These are phyloP conservation scores for Luperina testacea DNA, from an alignment of 2,888 invertebrate species.

Conservation along the genomic window DNA sequence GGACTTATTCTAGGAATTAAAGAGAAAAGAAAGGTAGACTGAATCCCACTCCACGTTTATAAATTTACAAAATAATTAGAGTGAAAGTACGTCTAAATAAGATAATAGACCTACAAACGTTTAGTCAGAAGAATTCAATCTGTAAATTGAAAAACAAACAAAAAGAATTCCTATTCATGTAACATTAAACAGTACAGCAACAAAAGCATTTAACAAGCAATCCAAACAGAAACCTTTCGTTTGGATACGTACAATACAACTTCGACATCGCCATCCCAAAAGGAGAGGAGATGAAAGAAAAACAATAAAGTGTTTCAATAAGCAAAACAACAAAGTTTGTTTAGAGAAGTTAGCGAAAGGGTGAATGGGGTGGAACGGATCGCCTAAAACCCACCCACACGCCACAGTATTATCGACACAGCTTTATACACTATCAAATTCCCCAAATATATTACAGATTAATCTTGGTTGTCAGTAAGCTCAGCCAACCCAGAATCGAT, in stretches of 20 bases:
- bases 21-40: not conserved
- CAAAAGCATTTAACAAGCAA: conserved; percentile 62
- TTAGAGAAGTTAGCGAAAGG: conserved; percentile 79
- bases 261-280: conserved; percentile 73
- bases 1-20: not conserved
- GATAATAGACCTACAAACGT: not conserved
- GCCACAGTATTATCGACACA: conserved; percentile 42
- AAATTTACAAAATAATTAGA: not conserved
- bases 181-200: conserved; percentile 27
- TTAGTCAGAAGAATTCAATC: not conserved
- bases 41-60: not conserved
- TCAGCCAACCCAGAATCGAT: conserved; percentile 26
- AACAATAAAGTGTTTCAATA: conserved; percentile 88
- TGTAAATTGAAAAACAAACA: conserved; percentile 30
- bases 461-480: conserved; percentile 35
- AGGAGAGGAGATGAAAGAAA: conserved; percentile 84
- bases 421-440: conserved; percentile 41
- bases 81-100: not conserved
- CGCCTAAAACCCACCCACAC: conserved; percentile 53
- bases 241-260: conserved; percentile 71
- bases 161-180: conserved; percentile 23
- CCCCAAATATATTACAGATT: conserved; percentile 36
- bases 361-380: conserved; percentile 64
- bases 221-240: conserved; percentile 70
- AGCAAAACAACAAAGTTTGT: conserved; percentile 87